phyloP scores from a whole-genome alignment of 2,888 invertebrate genomes.

The Leucoma salicis region DNA sequence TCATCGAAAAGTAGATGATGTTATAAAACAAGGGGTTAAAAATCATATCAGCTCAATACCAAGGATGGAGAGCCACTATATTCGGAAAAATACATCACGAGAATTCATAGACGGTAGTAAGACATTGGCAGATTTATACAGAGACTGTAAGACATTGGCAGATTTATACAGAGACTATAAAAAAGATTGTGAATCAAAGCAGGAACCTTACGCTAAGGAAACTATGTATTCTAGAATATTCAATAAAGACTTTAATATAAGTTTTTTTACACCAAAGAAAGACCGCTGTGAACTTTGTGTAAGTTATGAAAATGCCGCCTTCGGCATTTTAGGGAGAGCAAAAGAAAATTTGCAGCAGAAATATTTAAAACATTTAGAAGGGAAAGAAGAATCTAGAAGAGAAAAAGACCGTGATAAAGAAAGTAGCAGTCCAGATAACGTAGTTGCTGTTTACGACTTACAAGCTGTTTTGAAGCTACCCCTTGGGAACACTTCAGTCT shows the following conservation, averaged over 20 bases:
- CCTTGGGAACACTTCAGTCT: neutral
- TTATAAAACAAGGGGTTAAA: slow-evolving; percentile 3
- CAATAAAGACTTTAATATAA: slow-evolving; percentile 1
- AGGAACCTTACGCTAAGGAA: too few relatives aligned
- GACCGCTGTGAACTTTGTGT: slow-evolving; percentile 29
- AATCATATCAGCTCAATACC: slow-evolving; percentile 19
- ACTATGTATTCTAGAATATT: too few relatives aligned
- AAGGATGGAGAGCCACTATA: slow-evolving; percentile 15
- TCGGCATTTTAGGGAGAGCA: neutral
- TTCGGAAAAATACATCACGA: slow-evolving; percentile 11
- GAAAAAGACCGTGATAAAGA: slow-evolving; percentile 23
- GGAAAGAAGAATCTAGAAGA: slow-evolving; percentile 18
- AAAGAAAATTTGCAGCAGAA: slow-evolving; percentile 11
- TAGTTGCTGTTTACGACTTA: slow-evolving; percentile 21
- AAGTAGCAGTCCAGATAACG: slow-evolving; percentile 4
- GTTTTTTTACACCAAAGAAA: slow-evolving; percentile 26
- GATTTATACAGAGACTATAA: neutral
- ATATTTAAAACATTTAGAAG: slow-evolving; percentile 16
- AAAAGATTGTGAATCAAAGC: too few relatives aligned
- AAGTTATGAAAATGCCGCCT: slow-evolving; percentile 19
- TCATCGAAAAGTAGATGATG: neutral
- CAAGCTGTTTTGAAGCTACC: slow-evolving; percentile 22
- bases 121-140: slow-evolving; percentile 3
- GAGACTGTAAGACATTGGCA: slow-evolving; percentile 1
- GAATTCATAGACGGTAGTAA: slow-evolving; percentile 10